Evolutionary conservation across 2,113 vertebrate species (phyloP).

Genomic region (Suricata suricatta): DNA sequence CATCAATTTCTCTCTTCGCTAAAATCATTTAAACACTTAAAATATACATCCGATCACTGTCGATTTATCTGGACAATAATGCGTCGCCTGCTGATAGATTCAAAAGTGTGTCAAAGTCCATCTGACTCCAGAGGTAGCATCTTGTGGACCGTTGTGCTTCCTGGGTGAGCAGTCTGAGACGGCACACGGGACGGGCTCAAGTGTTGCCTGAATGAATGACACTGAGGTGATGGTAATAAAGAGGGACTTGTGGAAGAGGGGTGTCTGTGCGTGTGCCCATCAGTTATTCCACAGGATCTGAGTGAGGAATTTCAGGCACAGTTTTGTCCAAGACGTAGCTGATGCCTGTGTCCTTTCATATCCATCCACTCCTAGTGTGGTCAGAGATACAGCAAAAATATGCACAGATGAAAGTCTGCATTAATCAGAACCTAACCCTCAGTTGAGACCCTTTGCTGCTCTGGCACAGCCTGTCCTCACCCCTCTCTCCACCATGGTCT

Average conservation of each 20-base stretch:
- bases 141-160: neutral
- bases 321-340: neutral
- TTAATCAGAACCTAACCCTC: neutral
- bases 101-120: neutral
- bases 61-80: neutral
- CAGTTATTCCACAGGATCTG: neutral
- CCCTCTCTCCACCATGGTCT: neutral
- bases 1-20: neutral
- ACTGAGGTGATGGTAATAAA: neutral
- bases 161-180: neutral
- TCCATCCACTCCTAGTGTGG: neutral
- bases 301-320: neutral
- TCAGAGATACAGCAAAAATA: neutral
- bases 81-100: neutral
- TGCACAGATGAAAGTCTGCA: neutral
- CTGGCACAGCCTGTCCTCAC: rapidly evolving
- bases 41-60: neutral
- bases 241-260: neutral
- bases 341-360: neutral
- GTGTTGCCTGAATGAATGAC: neutral
- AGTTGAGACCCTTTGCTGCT: neutral
- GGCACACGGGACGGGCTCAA: neutral
- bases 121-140: neutral
- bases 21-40: neutral
- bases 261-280: too few relatives aligned